A percentile compares a stretch with the other conserved stretches of the same genome.
Conservation (phyloP, 2,888 invertebrate genomes). For the Lymantria dispar region DNA sequence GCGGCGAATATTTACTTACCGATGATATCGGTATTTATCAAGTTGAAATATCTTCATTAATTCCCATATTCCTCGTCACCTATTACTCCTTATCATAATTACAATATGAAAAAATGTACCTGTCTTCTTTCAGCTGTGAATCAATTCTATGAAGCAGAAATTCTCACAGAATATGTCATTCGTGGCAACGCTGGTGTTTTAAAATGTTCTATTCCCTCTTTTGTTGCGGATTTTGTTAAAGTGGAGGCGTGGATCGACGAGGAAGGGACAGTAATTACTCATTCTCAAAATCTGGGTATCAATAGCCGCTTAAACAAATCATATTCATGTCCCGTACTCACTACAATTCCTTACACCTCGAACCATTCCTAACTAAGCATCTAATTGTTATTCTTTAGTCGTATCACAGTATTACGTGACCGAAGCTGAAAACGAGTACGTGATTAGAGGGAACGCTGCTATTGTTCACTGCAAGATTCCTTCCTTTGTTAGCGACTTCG, state of each 20-base stretch:
- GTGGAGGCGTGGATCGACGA: conserved; percentile 91
- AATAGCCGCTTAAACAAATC: conserved; percentile 51
- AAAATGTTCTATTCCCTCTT: conserved; percentile 95
- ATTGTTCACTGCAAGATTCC: conserved; percentile 97
- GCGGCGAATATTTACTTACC: conserved; percentile 86
- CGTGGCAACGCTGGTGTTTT: conserved; percentile 92
- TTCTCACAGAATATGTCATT: conserved; percentile 94
- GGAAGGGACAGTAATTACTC: conserved; percentile 86
- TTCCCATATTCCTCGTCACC: conserved; percentile 14
- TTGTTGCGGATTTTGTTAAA: conserved; percentile 95
- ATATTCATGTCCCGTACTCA: conserved; percentile 50
- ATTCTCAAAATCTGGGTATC: conserved; percentile 88
- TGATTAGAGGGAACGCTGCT: conserved; percentile 94
- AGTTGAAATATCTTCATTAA: conserved; percentile 21
- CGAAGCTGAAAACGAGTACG: conserved; percentile 96
- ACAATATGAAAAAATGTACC: conserved; percentile 1
- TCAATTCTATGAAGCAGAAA: conserved; percentile 95
- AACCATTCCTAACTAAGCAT: conserved; percentile 49
- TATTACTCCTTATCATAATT: conserved; percentile 8
- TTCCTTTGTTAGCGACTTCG: conserved; percentile 96
- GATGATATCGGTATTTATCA: conserved; percentile 86
- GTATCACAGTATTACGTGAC: conserved; percentile 94
- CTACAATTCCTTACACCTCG: conserved; percentile 51
- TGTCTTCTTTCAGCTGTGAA: conserved; percentile 83
- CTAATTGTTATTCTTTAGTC: conserved; percentile 85